phyloP scores from a whole-genome alignment of 92 coral and sea anemone genomes.

The Actinostola sp. region DNA sequence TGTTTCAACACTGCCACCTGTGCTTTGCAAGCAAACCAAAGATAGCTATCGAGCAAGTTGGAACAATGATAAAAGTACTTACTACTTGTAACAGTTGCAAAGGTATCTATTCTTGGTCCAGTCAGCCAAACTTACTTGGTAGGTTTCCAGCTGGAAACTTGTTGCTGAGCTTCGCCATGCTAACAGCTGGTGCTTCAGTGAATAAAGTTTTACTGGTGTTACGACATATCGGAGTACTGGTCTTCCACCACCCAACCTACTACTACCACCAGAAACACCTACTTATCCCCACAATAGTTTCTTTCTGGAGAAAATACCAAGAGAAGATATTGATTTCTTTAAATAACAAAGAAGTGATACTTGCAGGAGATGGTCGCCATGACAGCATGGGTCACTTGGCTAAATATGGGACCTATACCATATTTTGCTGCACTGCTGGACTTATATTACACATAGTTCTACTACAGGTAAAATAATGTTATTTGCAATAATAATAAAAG shows the following conservation, averaged over 20 bases:
- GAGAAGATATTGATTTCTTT: slow-evolving; percentile 21
- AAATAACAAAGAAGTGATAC: slow-evolving; percentile 44
- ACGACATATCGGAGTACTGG: slow-evolving; percentile 51
- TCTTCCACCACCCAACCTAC: slow-evolving; percentile 45
- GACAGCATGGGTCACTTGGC: slow-evolving; percentile 72
- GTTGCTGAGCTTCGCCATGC: slow-evolving; percentile 56
- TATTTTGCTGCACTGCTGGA: slow-evolving; percentile 57
- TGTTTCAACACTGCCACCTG: slow-evolving; percentile 63
- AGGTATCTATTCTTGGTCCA: slow-evolving; percentile 40
- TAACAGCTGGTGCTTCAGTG: slow-evolving; percentile 69
- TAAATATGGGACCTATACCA: slow-evolving; percentile 65
- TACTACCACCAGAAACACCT: slow-evolving; percentile 64
- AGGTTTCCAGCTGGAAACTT: slow-evolving; percentile 56
- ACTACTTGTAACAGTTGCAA: slow-evolving; percentile 50
- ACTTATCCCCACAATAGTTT: slow-evolving; percentile 51
- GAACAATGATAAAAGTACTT: slow-evolving; percentile 50
- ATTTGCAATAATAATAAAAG: not conserved
- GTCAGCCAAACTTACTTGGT: slow-evolving; percentile 64
- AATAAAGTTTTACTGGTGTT: slow-evolving; percentile 58
- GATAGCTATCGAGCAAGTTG: slow-evolving; percentile 41
- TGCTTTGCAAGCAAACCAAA: slow-evolving; percentile 58
- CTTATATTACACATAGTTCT: slow-evolving; percentile 41
- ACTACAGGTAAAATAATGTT: slow-evolving; percentile 41
- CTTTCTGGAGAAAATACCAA: slow-evolving; percentile 54
- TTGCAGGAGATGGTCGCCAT: slow-evolving; percentile 70